Evolutionary conservation across 1,140 invertebrate species (phyloP), one percentile per base, ranked within the genome.

Genomic region (Chrysoperla carnea): DNA sequence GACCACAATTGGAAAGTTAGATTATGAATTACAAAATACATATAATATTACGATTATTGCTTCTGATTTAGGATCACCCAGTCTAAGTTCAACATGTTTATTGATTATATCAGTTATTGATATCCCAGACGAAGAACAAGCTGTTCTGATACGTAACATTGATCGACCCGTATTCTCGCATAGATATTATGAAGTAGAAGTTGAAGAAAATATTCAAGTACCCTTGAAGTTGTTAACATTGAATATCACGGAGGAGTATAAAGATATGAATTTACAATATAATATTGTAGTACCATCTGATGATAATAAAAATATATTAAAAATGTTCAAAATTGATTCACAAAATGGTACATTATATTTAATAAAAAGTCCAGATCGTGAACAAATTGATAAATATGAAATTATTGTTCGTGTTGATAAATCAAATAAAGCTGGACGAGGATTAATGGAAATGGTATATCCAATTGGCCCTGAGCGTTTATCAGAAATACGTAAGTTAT

Each of bases 1-100:
- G 4, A 84, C 76, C 8, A 86, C 81, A 0, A 72, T 78, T 5
- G 70, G 70, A 1, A 72, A 69, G 47, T 64, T 90, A 7, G 81
- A 87, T 52, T 86, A 79, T 50, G 81, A 84, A 59, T 64, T 54
- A 23, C 66, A 74, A 48, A 62, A 61, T 27, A 56, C 65, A 11
- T 75, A 84, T 52, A 87, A 88, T 56, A 62, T 90, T 1, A 80
- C 81, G 0, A 72, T 90, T 0, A 72, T 84, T 6, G 85, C 84
- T 1, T 84, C 83, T 0, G 86, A 90, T 64, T 63, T 86, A 13
- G 86, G 86, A 1, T 81, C 75, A 27, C 84, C 85, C 0, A 79
- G 81, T 48, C 58, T 84, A 7, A 84, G 79, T 40, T 81, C 84
- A 0, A 78, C 78, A 0, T 84, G 85, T 5, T 59, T 86, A 14